Evolutionary conservation across 2,888 invertebrate species (phyloP).

Genomic region (Plagodis dolabraria): DNA sequence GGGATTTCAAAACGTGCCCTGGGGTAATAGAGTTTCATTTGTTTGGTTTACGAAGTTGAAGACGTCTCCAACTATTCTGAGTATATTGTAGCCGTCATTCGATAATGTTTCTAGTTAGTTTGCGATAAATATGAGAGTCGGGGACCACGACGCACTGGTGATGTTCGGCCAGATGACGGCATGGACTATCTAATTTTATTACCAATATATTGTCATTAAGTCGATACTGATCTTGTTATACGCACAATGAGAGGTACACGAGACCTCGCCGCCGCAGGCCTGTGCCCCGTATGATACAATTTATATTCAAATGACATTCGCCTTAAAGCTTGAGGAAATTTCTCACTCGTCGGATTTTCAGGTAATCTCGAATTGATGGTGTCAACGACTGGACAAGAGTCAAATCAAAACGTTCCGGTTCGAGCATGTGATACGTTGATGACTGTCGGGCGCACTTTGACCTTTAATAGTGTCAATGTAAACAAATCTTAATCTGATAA

Average conservation of each 20-base stretch:
- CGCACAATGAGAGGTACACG: slow-evolving; percentile 80
- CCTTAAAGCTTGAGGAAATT: slow-evolving; percentile 74
- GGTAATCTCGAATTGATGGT: slow-evolving; percentile 79
- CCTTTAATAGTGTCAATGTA: slow-evolving; percentile 42
- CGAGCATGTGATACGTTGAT: slow-evolving; percentile 45
- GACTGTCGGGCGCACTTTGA: slow-evolving; percentile 45
- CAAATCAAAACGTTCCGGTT: slow-evolving; percentile 55
- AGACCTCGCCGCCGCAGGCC: slow-evolving; percentile 54
- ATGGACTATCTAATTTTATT: slow-evolving; percentile 84
- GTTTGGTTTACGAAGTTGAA: slow-evolving; percentile 48
- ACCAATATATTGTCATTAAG: slow-evolving; percentile 85
- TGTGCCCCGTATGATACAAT: slow-evolving; percentile 69
- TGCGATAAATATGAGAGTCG: slow-evolving; percentile 80
- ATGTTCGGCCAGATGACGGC: slow-evolving; percentile 77
- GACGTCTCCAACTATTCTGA: slow-evolving; percentile 65
- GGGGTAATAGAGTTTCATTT: slow-evolving; percentile 65
- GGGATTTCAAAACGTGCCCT: slow-evolving; percentile 57
- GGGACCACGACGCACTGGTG: slow-evolving; percentile 56
- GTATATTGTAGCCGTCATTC: slow-evolving; percentile 68
- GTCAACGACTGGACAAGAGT: slow-evolving; percentile 60
- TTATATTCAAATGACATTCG: slow-evolving; percentile 83
- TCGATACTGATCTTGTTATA: slow-evolving; percentile 85
- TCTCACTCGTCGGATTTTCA: slow-evolving; percentile 82
- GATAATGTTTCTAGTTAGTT: slow-evolving; percentile 83
- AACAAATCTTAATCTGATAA: slow-evolving; percentile 44